phyloP scores from a whole-genome alignment of 1,140 invertebrate genomes.

The Aphelenchoides avenae region DNA sequence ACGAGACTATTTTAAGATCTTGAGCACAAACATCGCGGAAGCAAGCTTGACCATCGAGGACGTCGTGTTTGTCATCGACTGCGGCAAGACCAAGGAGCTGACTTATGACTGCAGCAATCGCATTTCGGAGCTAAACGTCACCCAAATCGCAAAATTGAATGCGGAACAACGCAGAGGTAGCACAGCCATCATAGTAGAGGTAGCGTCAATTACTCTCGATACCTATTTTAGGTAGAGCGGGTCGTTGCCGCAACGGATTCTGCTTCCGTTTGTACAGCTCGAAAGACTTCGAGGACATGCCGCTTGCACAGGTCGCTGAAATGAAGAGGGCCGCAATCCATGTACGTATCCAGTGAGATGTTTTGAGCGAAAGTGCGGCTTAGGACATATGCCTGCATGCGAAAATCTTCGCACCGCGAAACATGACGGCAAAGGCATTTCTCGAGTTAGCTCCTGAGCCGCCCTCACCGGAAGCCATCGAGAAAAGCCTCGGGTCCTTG shows the following conservation, averaged over 20 bases:
- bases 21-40: slow-evolving; percentile 89
- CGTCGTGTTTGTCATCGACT: slow-evolving; percentile 82
- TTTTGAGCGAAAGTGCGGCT: too few species aligned
- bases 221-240: slow-evolving; percentile 69
- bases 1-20: slow-evolving; percentile 69
- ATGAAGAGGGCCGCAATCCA: slow-evolving; percentile 68
- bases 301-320: slow-evolving; percentile 72
- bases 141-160: slow-evolving; percentile 63
- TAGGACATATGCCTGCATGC: slow-evolving; percentile 85
- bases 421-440: slow-evolving; percentile 76
- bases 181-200: too few species aligned
- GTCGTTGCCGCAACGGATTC: slow-evolving; percentile 72
- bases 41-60: slow-evolving; percentile 80
- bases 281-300: slow-evolving; percentile 65
- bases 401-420: slow-evolving; percentile 74
- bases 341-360: too few species aligned
- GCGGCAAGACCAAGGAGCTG: slow-evolving; percentile 79
- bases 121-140: slow-evolving; percentile 60
- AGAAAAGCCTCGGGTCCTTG: slow-evolving; percentile 46
- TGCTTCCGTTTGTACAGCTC: slow-evolving; percentile 59
- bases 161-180: slow-evolving; percentile 62
- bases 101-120: slow-evolving; percentile 62
- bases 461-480: slow-evolving; percentile 71
- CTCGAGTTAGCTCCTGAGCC: slow-evolving; percentile 76
- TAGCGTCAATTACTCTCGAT: background rate